These are phyloP conservation scores for Neosilurus mollespiculum DNA, from an alignment of 2,797 vertebrate genomes.

Conservation along the genomic window DNA sequence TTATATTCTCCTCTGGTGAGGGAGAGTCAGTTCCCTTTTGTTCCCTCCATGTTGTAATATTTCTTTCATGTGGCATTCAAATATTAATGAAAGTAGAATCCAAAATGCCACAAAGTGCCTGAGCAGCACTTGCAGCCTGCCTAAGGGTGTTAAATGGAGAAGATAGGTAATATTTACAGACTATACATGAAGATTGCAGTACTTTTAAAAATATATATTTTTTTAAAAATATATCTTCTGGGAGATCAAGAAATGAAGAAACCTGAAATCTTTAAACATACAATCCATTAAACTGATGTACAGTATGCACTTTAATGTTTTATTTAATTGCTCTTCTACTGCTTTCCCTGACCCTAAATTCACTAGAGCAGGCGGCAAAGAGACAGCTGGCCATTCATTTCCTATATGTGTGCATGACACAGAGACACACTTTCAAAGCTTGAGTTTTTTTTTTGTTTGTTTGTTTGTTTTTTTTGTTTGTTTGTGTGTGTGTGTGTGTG, in stretches of 20 bases:
- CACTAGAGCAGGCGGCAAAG: not conserved
- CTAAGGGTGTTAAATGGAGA: slow-evolving; percentile 29
- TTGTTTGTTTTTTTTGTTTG: too few species aligned
- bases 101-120: slow-evolving; percentile 41
- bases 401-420: not conserved
- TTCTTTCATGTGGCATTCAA: slow-evolving; percentile 56
- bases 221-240: not conserved
- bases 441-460: too few species aligned
- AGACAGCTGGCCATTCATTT: slow-evolving; percentile 11
- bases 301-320: slow-evolving; percentile 57
- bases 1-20: slow-evolving; percentile 29
- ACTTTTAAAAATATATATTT: not conserved
- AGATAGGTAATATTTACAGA: slow-evolving; percentile 23
- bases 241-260: slow-evolving; percentile 37
- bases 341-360: slow-evolving; percentile 49
- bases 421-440: not conserved
- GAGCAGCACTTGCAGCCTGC: slow-evolving; percentile 22
- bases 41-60: slow-evolving; percentile 53
- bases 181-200: not conserved
- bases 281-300: slow-evolving; percentile 63
- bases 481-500: too few species aligned
- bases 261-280: slow-evolving; percentile 59
- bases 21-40: slow-evolving; percentile 45
- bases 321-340: slow-evolving; percentile 72
- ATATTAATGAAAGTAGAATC: slow-evolving; percentile 56